Percentiles rank a stretch among this genome's conserved stretches.
Evolutionary conservation across 2,888 invertebrate species (phyloP).

Genomic region (Acrobasis suavella): DNA sequence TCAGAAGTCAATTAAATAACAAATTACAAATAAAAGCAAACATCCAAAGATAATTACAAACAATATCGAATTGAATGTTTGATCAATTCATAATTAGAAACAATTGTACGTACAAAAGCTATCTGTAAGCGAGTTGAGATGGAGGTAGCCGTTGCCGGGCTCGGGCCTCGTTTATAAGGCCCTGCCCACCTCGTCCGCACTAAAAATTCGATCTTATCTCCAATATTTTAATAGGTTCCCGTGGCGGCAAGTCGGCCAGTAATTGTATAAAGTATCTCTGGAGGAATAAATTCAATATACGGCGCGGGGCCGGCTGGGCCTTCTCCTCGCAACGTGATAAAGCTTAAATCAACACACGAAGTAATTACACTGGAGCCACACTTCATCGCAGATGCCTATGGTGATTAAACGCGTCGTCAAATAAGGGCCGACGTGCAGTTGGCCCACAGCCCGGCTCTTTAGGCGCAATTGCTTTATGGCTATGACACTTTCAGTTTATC

Average conservation of each 20-base stretch:
- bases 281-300: conserved; percentile 73
- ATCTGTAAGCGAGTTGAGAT: conserved; percentile 62
- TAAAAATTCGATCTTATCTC: conserved; percentile 78
- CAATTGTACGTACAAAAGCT: conserved; percentile 75
- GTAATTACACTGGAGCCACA: conserved; percentile 77
- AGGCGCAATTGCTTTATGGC: not conserved
- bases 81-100: conserved; percentile 76
- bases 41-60: conserved; percentile 68
- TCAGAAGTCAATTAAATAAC: conserved; percentile 74
- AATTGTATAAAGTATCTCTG: conserved; percentile 72
- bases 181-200: conserved; percentile 75
- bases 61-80: conserved; percentile 75
- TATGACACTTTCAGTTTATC: not conserved
- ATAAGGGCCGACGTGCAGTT: conserved; percentile 8
- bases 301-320: conserved; percentile 48
- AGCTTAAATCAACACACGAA: conserved; percentile 80
- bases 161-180: conserved; percentile 67
- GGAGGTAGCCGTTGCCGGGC: conserved; percentile 60
- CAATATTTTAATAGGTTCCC: conserved; percentile 80
- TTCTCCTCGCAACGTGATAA: conserved; percentile 64
- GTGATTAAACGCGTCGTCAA: conserved; percentile 55
- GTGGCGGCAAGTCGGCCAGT: conserved; percentile 74
- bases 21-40: conserved; percentile 72
- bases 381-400: conserved; percentile 77
- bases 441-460: not conserved